Percentiles rank a stretch among this genome's conserved stretches.
Evolutionary conservation across 2,888 invertebrate genomes (phyloP).

Genomic region (Temnothorax rugatulus): DNA sequence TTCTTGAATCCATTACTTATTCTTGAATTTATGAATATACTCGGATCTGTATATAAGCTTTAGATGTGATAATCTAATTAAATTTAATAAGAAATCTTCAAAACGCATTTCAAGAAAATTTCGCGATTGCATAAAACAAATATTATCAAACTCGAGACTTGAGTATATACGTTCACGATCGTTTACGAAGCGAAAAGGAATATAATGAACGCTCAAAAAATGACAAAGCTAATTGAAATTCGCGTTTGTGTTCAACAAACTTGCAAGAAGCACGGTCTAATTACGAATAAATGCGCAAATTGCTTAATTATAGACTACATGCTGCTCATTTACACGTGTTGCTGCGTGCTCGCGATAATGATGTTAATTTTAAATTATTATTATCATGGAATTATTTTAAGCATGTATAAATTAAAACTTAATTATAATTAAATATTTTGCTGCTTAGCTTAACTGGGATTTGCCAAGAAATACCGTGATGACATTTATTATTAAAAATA

Average conservation of each 20-base stretch:
- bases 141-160: not conserved
- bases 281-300: constrained; percentile 25
- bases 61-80: not conserved
- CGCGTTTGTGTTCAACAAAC: not conserved
- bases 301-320: constrained; percentile 36
- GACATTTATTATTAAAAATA: not conserved
- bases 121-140: not conserved
- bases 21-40: not conserved
- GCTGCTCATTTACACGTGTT: constrained; percentile 36
- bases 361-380: constrained; percentile 36
- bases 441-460: not conserved
- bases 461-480: not conserved
- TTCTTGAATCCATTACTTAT: not conserved
- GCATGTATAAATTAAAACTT: not conserved
- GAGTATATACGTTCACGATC: not conserved
- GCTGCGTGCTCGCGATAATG: constrained; percentile 4
- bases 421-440: constrained; percentile 8
- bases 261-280: constrained; percentile 41
- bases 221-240: constrained; percentile 44
- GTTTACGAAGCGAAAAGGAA: not conserved
- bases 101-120: not conserved
- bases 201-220: constrained; percentile 30
- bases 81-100: not conserved
- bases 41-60: not conserved
- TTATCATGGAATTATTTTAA: not conserved